These are phyloP conservation scores for Perizoma affinitatum DNA, from an alignment of 2,888 invertebrate species.

Conservation along the genomic window DNA sequence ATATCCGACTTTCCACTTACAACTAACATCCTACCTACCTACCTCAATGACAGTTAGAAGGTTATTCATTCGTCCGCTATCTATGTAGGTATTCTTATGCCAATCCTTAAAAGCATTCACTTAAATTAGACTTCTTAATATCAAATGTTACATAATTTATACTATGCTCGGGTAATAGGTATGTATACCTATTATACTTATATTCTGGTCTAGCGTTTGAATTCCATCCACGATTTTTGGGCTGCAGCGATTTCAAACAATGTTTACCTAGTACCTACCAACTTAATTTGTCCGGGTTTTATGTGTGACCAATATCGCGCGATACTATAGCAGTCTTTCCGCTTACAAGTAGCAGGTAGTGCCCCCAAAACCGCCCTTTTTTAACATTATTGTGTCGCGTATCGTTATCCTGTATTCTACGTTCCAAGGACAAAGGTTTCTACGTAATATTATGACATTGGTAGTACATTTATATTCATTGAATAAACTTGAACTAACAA, in stretches of 20 bases:
- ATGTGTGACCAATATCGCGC: slow-evolving; percentile 36
- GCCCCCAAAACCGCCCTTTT: slow-evolving; percentile 32
- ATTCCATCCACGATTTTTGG: no score
- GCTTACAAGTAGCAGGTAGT: slow-evolving; percentile 43
- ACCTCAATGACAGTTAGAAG: no score
- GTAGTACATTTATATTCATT: slow-evolving; percentile 14
- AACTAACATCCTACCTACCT: no score
- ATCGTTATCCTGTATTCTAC: slow-evolving; percentile 20
- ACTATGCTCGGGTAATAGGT: no score
- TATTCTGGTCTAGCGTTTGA: background rate
- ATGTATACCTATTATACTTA: background rate
- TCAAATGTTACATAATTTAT: no score
- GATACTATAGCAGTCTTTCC: slow-evolving; percentile 48
- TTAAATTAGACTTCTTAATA: no score
- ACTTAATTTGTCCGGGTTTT: slow-evolving; percentile 39
- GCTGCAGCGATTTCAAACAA: no score
- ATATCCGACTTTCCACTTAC: no score
- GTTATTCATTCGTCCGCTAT: no score
- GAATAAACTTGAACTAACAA: slow-evolving; percentile 10
- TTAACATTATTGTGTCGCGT: slow-evolving; percentile 35
- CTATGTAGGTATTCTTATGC: no score
- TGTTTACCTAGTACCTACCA: slow-evolving; percentile 17
- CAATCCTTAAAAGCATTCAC: no score
- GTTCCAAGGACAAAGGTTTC: slow-evolving; percentile 23
- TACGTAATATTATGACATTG: slow-evolving; percentile 9